A percentile compares a stretch with the other conserved stretches of the same genome.
Conservation (phyloP, 2,113 vertebrate species). For the Prinia subflava region DNA sequence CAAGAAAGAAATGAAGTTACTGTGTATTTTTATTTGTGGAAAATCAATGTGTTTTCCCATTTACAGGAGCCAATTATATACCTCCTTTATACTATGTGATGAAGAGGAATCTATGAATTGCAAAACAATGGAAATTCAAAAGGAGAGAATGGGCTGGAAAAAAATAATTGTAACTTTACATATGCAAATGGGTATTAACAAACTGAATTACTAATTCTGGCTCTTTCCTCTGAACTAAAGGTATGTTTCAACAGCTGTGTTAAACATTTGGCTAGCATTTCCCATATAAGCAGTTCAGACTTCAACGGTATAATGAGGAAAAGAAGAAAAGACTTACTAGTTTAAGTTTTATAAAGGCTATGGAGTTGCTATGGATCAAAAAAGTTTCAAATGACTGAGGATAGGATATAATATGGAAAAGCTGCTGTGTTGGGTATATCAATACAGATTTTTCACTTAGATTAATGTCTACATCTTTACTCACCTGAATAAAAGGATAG, state of each 20-base stretch:
- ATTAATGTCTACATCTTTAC: neutral
- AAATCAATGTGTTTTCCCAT: slow-evolving; percentile 11
- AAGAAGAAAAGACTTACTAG: neutral
- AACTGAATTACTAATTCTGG: neutral
- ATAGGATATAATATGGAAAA: neutral
- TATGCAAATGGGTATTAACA: slow-evolving; percentile 7
- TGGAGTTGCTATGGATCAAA: neutral
- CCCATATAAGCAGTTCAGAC: neutral
- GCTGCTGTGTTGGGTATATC: neutral
- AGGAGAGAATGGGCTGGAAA: neutral
- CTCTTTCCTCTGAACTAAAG: neutral
- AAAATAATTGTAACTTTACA: slow-evolving; percentile 27
- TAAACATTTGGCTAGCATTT: slow-evolving; percentile 25
- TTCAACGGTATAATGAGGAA: neutral
- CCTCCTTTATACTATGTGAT: neutral
- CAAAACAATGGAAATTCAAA: slow-evolving; percentile 27
- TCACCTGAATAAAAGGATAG: neutral
- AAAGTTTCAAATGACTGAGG: neutral
- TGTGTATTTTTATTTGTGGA: slow-evolving; percentile 3
- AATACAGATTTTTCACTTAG: neutral
- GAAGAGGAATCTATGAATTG: neutral
- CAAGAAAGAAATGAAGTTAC: slow-evolving; percentile 9
- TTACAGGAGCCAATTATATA: neutral
- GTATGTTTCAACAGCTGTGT: slow-evolving; percentile 36
- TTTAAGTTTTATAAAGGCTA: neutral